Base-by-base conservation (phyloP, 2,113 vertebrate genomes). In the Polypterus bichir region DNA sequence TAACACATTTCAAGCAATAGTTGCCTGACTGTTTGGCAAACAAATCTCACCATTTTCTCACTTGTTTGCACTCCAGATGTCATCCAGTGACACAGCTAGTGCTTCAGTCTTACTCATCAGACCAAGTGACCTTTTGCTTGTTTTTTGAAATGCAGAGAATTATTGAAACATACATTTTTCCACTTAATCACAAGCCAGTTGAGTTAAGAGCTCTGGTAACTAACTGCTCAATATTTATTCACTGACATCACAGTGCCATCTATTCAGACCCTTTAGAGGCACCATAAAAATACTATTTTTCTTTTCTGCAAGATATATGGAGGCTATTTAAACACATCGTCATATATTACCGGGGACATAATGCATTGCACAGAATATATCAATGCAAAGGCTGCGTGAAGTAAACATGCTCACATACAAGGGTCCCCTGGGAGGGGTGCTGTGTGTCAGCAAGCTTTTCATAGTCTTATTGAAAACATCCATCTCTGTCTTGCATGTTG, bases 381-480 rank as follows among this genome's bases (percentile, higher is more conserved):
- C 27, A 45, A 45, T 8, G n/a, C n/a, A 45, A 58, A 44, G 56
- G 49, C 49, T 61, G 9, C 5, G 3, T 10, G 4, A 52, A 52
- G 51, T 52, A 10, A 52, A 10, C 51, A 52, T 10, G 3, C 7
- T 8, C 4, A 52, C 49, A 52, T 61, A 52, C 49, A 7, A 9
- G 7, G 5, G 48, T 52, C 60, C 44, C 49, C 27, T 45, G 60
- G 60, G 60, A 61, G 4, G 27, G 6, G 48, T n/a, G 11, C 49
- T 48, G 60, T 53, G 46, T 61, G 49, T 27, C 11, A 44, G 60
- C 48, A 44, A 44, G 49, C 49, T 7, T 61, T 61, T 46, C 60
- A 52, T 52, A 7, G 27, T 51, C 60, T 61, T 61, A 45, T 51
- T 52, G 60, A 61, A 52, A 9, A 44, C 60, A 61, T 61, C 49